Conservation (phyloP, 2,888 invertebrate species). For the Nomada lathburiana region DNA sequence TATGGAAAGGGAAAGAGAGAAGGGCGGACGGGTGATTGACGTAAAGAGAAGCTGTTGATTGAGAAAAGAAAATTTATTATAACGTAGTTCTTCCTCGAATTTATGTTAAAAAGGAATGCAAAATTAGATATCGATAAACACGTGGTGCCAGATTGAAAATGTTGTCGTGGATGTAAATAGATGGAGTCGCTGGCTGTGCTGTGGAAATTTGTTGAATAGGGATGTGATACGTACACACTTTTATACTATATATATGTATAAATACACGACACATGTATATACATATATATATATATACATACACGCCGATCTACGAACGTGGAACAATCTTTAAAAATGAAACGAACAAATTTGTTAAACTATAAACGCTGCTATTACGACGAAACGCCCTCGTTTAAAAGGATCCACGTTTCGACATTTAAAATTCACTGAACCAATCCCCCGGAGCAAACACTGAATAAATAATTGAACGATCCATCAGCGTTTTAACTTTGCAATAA, state of each 20-base stretch:
- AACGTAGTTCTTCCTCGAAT: slow-evolving; percentile 68
- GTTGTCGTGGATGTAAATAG: slow-evolving; percentile 56
- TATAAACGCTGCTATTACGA: slow-evolving; percentile 43
- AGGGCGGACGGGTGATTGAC: slow-evolving; percentile 9
- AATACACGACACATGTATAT: slow-evolving; percentile 24
- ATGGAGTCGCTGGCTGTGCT: slow-evolving; percentile 70
- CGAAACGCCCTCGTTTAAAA: neutral
- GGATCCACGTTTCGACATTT: slow-evolving; percentile 7
- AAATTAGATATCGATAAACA: slow-evolving; percentile 39
- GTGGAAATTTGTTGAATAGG: slow-evolving; percentile 66
- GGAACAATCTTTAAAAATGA: slow-evolving; percentile 27
- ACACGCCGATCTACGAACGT: slow-evolving; percentile 31
- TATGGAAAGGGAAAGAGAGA: slow-evolving; percentile 24
- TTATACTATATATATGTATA: slow-evolving; percentile 10
- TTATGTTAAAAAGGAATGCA: slow-evolving; percentile 52
- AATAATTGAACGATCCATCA: slow-evolving; percentile 11
- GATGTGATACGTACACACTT: slow-evolving; percentile 52
- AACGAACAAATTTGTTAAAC: neutral
- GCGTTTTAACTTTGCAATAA: slow-evolving; percentile 2
- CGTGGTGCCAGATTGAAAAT: slow-evolving; percentile 35
- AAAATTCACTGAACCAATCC: neutral
- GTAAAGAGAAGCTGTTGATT: slow-evolving; percentile 62
- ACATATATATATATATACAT: slow-evolving; percentile 23
- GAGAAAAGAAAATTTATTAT: slow-evolving; percentile 61
- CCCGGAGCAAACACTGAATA: slow-evolving; percentile 1